phyloP scores from a whole-genome alignment of 2,888 invertebrate species.

The Scaeva pyrastri region DNA sequence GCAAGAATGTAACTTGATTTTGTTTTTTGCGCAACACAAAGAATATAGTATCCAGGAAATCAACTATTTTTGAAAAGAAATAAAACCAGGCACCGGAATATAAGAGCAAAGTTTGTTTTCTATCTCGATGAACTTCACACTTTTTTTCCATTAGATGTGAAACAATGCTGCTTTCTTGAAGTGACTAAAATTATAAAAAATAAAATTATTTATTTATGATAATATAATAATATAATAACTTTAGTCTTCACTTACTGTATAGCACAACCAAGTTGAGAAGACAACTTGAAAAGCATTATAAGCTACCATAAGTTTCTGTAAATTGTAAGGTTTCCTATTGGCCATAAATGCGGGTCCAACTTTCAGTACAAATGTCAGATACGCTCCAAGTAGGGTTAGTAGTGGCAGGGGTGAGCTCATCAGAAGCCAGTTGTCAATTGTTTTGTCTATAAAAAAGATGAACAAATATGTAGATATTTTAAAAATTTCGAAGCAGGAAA shows the following conservation, averaged over 20 bases:
- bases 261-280: conserved; percentile 90
- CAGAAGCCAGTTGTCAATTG: conserved; percentile 90
- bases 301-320: conserved; percentile 89
- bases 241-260: conserved; percentile 81
- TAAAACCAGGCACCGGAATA: conserved; percentile 90
- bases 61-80: conserved; percentile 91
- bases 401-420: conserved; percentile 91
- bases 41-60: conserved; percentile 92
- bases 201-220: neutral
- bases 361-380: conserved; percentile 90
- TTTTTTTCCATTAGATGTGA: conserved; percentile 81
- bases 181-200: conserved; percentile 77
- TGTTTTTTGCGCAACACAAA: conserved; percentile 96
- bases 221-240: neutral
- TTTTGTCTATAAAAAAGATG: conserved; percentile 87
- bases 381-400: conserved; percentile 87
- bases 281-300: conserved; percentile 96
- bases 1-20: conserved; percentile 93
- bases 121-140: conserved; percentile 81
- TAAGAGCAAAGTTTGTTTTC: conserved; percentile 84
- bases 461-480: conserved; percentile 1
- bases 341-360: conserved; percentile 91
- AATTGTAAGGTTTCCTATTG: conserved; percentile 89
- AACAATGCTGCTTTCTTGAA: conserved; percentile 80
- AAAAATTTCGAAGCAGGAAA: neutral